Base-by-base conservation (phyloP, 1,140 invertebrate species). In the Lepeophtheirus salmonis region DNA sequence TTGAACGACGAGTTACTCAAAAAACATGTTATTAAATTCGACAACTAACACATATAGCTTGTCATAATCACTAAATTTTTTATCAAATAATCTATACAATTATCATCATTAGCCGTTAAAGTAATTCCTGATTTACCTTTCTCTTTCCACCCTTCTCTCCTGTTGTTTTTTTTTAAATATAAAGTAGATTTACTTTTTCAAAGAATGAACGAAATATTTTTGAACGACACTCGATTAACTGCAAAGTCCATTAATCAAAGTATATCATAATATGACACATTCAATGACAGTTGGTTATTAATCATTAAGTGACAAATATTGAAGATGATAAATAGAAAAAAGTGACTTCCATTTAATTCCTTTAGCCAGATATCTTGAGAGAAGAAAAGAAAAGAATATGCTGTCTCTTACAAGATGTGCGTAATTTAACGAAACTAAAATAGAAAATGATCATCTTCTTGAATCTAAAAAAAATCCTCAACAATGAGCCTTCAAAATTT, bases 391-490 rank as follows among this genome's bases (percentile, higher is more conserved):
- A 26, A n/a, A 79, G 79, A 0, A 84, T 90, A 68, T 86, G 90
- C 68, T 92, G 91, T 73, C 74, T 94, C 25, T 88, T 94, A 0
- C 70, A 92, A 59, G 88, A 94, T 70, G 78, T 91, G 30, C 79
- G 81, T 2, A 94, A 94, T 72, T 75, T 86, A 65, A 89, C 88
- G 13, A 76, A 79, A 65, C 81, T 88, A 70, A 88, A n/a, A n/a
- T n/a, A n/a, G n/a, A n/a, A 92, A 74, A 85, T 92, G 82, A 86
- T 89, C 67, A 76, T 94, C 56, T 92, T 92, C 68, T 80, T 86
- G 0, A 74, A 78, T 22, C 80, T 75, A 48, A 89, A 89, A 69
- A 81, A 80, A 66, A 16, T 41, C n/a, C 88, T 94, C 68, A 76
- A 88, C 54, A 86, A 92, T 64, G 87, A 91, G 73, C 83, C 83